A percentile compares a stretch with the other conserved stretches of the same genome.
Conservation (phyloP, 2,797 vertebrate genomes). For the Hylomyscus alleni region DNA sequence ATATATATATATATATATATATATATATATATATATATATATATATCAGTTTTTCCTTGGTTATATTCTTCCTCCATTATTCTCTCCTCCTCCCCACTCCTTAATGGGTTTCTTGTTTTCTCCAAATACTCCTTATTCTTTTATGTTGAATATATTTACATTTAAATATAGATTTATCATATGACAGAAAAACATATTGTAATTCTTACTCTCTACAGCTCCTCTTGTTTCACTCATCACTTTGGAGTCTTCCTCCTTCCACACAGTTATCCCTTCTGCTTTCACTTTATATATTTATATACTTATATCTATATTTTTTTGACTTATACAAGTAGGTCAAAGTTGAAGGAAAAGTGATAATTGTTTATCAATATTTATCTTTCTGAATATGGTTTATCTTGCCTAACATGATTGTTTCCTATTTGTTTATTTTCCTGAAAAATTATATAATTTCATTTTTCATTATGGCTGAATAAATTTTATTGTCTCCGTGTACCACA, state of each 20-base stretch:
- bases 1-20: too few species aligned
- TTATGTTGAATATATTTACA: not conserved
- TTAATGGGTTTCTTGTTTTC: not conserved
- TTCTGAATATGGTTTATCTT: not conserved
- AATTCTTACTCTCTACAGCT: not conserved
- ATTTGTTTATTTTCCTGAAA: not conserved
- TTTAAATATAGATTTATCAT: not conserved
- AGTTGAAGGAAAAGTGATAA: not conserved
- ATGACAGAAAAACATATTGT: not conserved
- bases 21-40: too few species aligned
- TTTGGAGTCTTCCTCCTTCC: not conserved
- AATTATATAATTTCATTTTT: not conserved
- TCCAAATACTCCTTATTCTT: not conserved
- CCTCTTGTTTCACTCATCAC: too few species aligned
- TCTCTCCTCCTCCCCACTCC: not conserved
- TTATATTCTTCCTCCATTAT: not conserved
- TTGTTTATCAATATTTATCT: not conserved
- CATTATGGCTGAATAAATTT: not conserved
- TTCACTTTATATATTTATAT: not conserved
- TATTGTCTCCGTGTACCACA: not conserved
- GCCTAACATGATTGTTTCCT: not conserved
- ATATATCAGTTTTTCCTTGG: too few species aligned
- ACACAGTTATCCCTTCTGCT: not conserved
- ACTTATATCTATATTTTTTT: not conserved
- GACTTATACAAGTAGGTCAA: not conserved